phyloP scores from a whole-genome alignment of 2,888 invertebrate genomes.

The Hirudinaria manillensis region DNA sequence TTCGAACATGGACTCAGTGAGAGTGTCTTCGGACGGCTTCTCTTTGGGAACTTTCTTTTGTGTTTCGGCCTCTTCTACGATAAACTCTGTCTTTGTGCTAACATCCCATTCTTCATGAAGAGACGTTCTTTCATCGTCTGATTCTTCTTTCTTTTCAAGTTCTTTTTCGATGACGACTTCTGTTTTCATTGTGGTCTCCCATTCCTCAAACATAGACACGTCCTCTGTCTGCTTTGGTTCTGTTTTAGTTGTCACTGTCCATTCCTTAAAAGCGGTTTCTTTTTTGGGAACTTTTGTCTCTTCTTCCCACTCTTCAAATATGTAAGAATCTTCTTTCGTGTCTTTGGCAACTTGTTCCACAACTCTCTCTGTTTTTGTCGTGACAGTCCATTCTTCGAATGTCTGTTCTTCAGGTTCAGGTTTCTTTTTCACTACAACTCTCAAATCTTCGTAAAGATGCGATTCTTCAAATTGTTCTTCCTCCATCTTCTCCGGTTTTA shows the following conservation, averaged over 20 bases:
- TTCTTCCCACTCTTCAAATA: conserved; percentile 9
- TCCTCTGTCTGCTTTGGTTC: background rate
- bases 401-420: background rate
- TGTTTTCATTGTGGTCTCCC: conserved; percentile 16
- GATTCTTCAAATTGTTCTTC: conserved; percentile 11
- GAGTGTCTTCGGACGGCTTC: background rate
- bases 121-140: background rate
- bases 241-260: conserved; percentile 15
- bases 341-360: background rate
- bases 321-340: background rate
- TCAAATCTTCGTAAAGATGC: background rate
- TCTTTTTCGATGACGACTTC: background rate
- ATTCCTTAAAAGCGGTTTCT: conserved; percentile 12
- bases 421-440: conserved; percentile 17
- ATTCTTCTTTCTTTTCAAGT: background rate
- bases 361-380: conserved; percentile 15
- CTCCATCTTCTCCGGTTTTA: background rate
- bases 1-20: too few relatives aligned
- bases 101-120: conserved; percentile 6
- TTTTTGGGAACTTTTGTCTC: background rate
- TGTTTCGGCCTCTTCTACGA: background rate
- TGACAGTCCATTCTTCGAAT: conserved; percentile 20
- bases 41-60: conserved; percentile 9
- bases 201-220: conserved; percentile 14
- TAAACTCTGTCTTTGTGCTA: background rate